Evolutionary conservation across 2,888 invertebrate genomes (phyloP), one percentile per base, ranked within the genome.

Genomic region (Tinea trinotella): DNA sequence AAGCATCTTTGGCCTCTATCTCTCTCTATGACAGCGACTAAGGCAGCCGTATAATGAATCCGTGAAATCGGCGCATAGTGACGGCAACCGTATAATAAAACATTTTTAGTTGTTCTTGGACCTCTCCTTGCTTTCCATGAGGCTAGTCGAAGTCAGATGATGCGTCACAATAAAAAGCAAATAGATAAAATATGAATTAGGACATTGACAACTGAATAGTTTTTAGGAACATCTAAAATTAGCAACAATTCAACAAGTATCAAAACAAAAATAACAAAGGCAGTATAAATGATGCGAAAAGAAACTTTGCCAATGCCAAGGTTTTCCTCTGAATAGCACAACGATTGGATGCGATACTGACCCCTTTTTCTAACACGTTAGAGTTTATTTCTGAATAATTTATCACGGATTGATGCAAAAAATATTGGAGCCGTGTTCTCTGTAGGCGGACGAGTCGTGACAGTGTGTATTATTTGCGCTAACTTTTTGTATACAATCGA

Each of bases 361-460:
- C 12, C 2, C 13, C 40, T 13, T 12, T 13, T 40, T 15, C 40
- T 4, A 4, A 40, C 12, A 40, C 13, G 2, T 12, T 40, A 40
- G 7, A 40, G 40, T 40, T 12, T 10, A n/a, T 30, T 30, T 30
- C 13, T 15, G 40, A 40, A 13, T 40, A 15, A 4, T 40, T 13
- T 40, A 40, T 15, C 6, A 30, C 30, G 30, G 40, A 2, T n/a
- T n/a, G 6, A 2, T 13, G 40, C 40, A 40, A 40, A 40, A 40
- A 40, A 40, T n/a, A 30, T 30, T 30, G n/a, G 30, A 22, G n/a
- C 40, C 15, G 40, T 15, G 40, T 40, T 40, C 4, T 40, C 46
- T 46, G 46, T 46, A 19, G 46, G 46, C 46, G 46, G 46, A 46
- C 46, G 17, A 46, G 46, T 46, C 46, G 46, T 46, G 46, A 18